These are phyloP conservation scores for Pedicia rivosa DNA, from an alignment of 2,888 invertebrate genomes.

Conservation along the genomic window DNA sequence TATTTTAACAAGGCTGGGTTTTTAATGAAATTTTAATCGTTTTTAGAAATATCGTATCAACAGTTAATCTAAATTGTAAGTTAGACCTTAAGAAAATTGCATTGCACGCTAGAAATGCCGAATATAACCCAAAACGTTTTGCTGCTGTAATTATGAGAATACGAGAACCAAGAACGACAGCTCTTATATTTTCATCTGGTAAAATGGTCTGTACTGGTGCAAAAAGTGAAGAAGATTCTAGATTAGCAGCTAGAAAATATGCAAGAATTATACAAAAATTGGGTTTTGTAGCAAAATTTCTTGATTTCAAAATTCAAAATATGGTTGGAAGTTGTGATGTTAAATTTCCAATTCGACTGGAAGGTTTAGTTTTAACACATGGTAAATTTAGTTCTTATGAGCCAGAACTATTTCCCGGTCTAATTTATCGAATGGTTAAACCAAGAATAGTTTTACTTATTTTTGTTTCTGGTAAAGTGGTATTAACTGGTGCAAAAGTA, in stretches of 20 bases:
- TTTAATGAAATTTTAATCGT: slow-evolving; percentile 2
- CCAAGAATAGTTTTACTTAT: slow-evolving; percentile 93
- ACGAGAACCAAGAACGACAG: slow-evolving; percentile 70
- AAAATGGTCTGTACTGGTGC: slow-evolving; percentile 78
- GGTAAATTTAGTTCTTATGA: slow-evolving; percentile 79
- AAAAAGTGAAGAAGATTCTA: slow-evolving; percentile 63
- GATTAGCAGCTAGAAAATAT: slow-evolving; percentile 66
- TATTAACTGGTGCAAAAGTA: slow-evolving; percentile 93
- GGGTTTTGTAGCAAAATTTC: slow-evolving; percentile 61
- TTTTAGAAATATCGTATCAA: slow-evolving; percentile 91
- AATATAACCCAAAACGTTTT: slow-evolving; percentile 98
- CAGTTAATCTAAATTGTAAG: slow-evolving; percentile 90
- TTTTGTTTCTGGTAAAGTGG: slow-evolving; percentile 98
- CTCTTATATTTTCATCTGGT: slow-evolving; percentile 62
- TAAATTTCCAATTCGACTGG: slow-evolving; percentile 58
- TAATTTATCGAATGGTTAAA: slow-evolving; percentile 96
- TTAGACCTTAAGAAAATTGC: slow-evolving; percentile 95
- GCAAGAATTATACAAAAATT: slow-evolving; percentile 72
- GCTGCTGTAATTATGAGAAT: slow-evolving; percentile 98
- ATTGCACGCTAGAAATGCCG: slow-evolving; percentile 93
- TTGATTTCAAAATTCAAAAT: slow-evolving; percentile 69
- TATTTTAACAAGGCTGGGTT: not conserved
- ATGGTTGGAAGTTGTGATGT: slow-evolving; percentile 68
- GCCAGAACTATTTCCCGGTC: slow-evolving; percentile 95
- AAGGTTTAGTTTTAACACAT: slow-evolving; percentile 56